Conservation (phyloP, 2,888 invertebrate genomes). For the Apomyelois bistriatella region DNA sequence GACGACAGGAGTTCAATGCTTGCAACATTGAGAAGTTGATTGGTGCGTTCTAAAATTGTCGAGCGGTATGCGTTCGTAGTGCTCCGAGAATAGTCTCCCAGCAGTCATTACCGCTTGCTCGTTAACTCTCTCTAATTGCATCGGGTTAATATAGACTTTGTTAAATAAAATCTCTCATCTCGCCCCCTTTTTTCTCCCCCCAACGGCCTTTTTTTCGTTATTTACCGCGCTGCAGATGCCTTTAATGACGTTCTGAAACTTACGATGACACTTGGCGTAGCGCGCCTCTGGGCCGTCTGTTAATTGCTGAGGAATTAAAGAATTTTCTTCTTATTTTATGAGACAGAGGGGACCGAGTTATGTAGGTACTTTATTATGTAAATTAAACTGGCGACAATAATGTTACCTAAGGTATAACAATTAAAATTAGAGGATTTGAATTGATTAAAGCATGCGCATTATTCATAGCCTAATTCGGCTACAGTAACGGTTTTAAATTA, state of each 20-base stretch:
- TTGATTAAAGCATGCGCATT: too few species aligned
- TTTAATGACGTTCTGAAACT: conserved; percentile 78
- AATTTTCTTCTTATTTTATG: conserved; percentile 68
- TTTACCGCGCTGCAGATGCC: conserved; percentile 77
- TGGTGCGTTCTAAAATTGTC: conserved; percentile 5
- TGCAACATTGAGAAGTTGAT: conserved; percentile 9
- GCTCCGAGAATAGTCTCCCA: conserved; percentile 54
- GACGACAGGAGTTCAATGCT: conserved; percentile 1
- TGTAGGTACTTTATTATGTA: conserved; percentile 13
- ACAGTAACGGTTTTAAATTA: too few species aligned
- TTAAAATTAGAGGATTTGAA: too few species aligned
- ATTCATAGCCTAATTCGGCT: too few species aligned
- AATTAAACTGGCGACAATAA: conserved; percentile 3
- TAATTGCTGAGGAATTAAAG: conserved; percentile 77
- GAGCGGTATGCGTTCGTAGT: conserved; percentile 18
- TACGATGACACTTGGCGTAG: conserved; percentile 78
- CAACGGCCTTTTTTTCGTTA: conserved; percentile 60
- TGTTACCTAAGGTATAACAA: too few species aligned
- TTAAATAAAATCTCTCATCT: conserved; percentile 79
- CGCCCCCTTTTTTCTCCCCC: conserved; percentile 38
- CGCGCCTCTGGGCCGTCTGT: conserved; percentile 54
- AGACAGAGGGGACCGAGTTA: conserved; percentile 38
- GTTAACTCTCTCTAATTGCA: conserved; percentile 79
- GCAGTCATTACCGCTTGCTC: conserved; percentile 76
- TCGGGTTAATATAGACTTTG: conserved; percentile 80